These are phyloP conservation scores for Apocrypta bakeri DNA, from an alignment of 1,140 invertebrate genomes.

Conservation along the genomic window DNA sequence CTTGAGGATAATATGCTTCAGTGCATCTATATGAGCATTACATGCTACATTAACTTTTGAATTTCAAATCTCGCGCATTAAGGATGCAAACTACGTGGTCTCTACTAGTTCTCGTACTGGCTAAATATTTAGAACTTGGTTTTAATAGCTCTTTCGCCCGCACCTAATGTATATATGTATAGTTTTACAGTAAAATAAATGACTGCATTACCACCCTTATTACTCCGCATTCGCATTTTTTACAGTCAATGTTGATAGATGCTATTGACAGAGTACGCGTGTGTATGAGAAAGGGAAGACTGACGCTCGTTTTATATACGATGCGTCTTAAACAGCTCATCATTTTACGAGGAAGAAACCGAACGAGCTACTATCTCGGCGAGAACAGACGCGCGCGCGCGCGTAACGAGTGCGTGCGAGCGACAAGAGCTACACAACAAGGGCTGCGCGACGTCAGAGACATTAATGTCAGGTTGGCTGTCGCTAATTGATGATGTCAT, in stretches of 20 bases:
- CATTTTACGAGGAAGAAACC: too few relatives aligned
- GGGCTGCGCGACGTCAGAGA: not conserved
- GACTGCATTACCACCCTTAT: too few relatives aligned
- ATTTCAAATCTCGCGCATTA: not conserved
- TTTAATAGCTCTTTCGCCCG: not conserved
- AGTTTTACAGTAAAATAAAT: not conserved
- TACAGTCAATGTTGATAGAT: too few relatives aligned
- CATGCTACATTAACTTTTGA: constrained; percentile 5
- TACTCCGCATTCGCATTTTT: too few relatives aligned
- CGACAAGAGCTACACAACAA: not conserved
- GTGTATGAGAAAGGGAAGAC: too few relatives aligned
- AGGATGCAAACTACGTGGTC: not conserved
- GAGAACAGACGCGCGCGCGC: not conserved
- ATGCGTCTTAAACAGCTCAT: too few relatives aligned
- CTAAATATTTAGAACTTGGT: not conserved
- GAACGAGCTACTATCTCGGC: not conserved
- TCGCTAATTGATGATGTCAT: constrained; percentile 43
- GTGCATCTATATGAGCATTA: not conserved
- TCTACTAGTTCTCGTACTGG: not conserved
- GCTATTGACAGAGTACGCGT: too few relatives aligned
- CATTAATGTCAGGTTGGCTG: constrained; percentile 34
- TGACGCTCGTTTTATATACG: too few relatives aligned
- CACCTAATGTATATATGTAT: too few relatives aligned
- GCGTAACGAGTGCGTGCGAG: not conserved
- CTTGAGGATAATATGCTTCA: constrained; percentile 6